These are phyloP conservation scores for Onychorhynchus coronatus DNA, from an alignment of 2,113 vertebrate genomes.

Conservation along the genomic window DNA sequence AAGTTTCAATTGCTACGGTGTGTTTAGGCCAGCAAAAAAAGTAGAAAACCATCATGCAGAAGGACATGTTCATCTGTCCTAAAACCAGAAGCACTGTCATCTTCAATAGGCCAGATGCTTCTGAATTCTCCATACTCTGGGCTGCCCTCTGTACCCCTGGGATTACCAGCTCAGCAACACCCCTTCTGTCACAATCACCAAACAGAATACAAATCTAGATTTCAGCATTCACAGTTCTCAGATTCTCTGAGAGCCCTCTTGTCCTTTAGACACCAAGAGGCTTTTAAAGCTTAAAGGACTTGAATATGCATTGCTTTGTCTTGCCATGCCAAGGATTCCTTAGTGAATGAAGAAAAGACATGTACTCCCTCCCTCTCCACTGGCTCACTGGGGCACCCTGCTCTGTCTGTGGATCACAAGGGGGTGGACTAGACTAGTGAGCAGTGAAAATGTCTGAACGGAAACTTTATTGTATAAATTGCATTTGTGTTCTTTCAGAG, in stretches of 20 bases:
- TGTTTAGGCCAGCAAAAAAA: not conserved
- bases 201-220: constrained; percentile 10
- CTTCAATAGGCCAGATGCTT: not conserved
- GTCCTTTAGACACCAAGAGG: constrained; percentile 22
- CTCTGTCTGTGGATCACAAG: not conserved
- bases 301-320: constrained; percentile 21
- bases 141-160: not conserved
- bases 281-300: constrained; percentile 1
- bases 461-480: not conserved
- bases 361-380: not conserved
- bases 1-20: not conserved
- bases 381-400: not conserved
- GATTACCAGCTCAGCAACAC: not conserved
- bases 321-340: constrained; percentile 23
- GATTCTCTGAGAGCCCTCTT: constrained; percentile 20
- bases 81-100: not conserved
- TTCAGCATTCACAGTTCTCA: constrained; percentile 10
- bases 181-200: not conserved
- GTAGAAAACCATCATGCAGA: not conserved
- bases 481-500: not conserved
- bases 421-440: not conserved
- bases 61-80: not conserved
- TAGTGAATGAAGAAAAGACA: constrained; percentile 33
- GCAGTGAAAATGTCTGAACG: not conserved
- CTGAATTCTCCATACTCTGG: not conserved